Conservation (phyloP, 1,140 invertebrate genomes). For the Formica selysi region DNA sequence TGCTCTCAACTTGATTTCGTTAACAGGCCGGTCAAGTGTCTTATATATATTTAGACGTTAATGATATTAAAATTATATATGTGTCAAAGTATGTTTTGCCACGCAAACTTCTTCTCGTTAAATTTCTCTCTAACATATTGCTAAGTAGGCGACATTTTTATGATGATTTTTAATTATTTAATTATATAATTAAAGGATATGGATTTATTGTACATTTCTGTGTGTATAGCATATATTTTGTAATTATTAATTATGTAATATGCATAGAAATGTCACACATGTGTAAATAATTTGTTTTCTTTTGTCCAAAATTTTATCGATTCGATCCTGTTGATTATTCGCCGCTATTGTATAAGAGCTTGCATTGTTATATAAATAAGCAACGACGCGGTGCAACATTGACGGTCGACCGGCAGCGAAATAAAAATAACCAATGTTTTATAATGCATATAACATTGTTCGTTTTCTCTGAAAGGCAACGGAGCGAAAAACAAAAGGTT, state of each 20-base stretch:
- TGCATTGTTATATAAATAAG: constrained; percentile 30
- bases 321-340: not conserved
- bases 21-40: constrained; percentile 24
- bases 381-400: not conserved
- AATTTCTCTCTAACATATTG: not conserved
- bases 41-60: constrained; percentile 38
- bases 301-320: not conserved
- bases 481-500: constrained; percentile 40
- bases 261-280: not conserved
- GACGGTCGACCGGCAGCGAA: not conserved
- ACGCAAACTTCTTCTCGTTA: constrained; percentile 33
- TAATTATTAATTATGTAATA: not conserved
- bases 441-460: not conserved
- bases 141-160: not conserved
- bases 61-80: constrained; percentile 69
- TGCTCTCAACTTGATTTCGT: constrained; percentile 45
- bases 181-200: constrained; percentile 5
- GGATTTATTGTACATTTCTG: not conserved
- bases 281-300: not conserved
- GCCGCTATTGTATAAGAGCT: not conserved
- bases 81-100: not conserved
- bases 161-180: constrained; percentile 22
- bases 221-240: not conserved
- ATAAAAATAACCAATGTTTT: constrained; percentile 28
- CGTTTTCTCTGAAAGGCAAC: constrained; percentile 15